A percentile compares a stretch with the other conserved stretches of the same genome.
Evolutionary conservation across 2,888 invertebrate species (phyloP).

Genomic region (Cephus pulcher): DNA sequence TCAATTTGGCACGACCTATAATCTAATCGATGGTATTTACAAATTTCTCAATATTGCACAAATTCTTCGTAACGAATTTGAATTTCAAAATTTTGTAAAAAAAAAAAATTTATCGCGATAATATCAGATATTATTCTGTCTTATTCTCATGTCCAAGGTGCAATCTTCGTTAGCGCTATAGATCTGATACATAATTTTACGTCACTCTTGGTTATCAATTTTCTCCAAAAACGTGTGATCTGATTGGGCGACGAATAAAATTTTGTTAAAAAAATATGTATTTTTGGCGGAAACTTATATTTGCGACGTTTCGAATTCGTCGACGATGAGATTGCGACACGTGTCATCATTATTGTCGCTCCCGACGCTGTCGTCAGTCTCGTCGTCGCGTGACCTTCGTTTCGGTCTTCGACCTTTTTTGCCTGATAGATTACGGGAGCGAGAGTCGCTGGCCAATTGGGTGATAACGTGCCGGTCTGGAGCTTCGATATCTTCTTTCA

Average conservation of each 20-base stretch:
- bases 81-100: background rate
- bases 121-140: background rate
- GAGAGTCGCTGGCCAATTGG: background rate
- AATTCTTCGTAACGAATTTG: background rate
- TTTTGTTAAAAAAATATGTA: background rate
- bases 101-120: background rate
- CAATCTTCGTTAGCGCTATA: background rate
- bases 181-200: background rate
- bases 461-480: background rate
- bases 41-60: background rate
- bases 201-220: background rate
- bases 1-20: too few species aligned
- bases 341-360: background rate
- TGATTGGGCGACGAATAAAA: background rate
- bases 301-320: background rate
- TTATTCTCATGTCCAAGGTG: background rate
- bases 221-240: background rate
- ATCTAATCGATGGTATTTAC: background rate
- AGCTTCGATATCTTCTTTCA: conserved; percentile 2
- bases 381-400: background rate
- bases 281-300: background rate
- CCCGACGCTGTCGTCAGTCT: conserved; percentile 2
- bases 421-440: conserved; percentile 1
- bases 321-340: background rate
- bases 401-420: conserved; percentile 4